phyloP scores from a whole-genome alignment of 1,140 invertebrate species.

The Bombyx mandarina region DNA sequence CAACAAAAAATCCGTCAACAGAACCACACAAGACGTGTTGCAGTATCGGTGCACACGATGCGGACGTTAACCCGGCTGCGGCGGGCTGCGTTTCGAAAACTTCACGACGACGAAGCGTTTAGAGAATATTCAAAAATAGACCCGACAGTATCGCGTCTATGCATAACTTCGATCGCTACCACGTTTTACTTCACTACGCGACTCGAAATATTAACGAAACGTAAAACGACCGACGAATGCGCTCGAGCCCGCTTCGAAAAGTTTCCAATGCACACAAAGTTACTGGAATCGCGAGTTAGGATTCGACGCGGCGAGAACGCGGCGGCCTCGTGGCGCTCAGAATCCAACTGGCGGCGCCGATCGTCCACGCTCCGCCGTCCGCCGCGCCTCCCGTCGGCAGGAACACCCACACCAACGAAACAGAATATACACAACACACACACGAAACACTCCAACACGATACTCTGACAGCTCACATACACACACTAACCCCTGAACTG shows the following conservation, averaged over 20 bases:
- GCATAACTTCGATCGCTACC: conserved; percentile 37
- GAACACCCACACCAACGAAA: conserved; percentile 42
- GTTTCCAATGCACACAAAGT: conserved; percentile 66
- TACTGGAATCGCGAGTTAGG: conserved; percentile 48
- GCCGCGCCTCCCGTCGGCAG: conserved; percentile 40
- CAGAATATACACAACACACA: conserved; percentile 13
- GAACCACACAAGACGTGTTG: conserved; percentile 63
- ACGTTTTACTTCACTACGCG: conserved; percentile 26
- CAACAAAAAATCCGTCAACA: conserved; percentile 65
- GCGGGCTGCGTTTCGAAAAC: conserved; percentile 64
- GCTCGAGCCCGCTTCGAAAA: conserved; percentile 53
- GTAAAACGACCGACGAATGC: conserved; percentile 28
- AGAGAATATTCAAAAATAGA: conserved; percentile 70
- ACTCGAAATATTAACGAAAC: conserved; percentile 27
- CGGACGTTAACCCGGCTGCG: conserved; percentile 57
- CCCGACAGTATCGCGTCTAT: conserved; percentile 40
- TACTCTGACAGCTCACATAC: conserved; percentile 26
- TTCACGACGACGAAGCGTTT: conserved; percentile 57
- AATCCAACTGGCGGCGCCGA: conserved; percentile 50
- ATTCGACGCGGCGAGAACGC: conserved; percentile 43
- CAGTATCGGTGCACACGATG: conserved; percentile 49
- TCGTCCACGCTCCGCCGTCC: conserved; percentile 30
- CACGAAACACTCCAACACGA: conserved; percentile 19
- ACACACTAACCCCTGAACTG: conserved; percentile 37
- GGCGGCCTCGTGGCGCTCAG: conserved; percentile 47